Evolutionary conservation across 2,797 vertebrate genomes (phyloP), one percentile per base, ranked within the genome.

Genomic region (Megaceryle alcyon): DNA sequence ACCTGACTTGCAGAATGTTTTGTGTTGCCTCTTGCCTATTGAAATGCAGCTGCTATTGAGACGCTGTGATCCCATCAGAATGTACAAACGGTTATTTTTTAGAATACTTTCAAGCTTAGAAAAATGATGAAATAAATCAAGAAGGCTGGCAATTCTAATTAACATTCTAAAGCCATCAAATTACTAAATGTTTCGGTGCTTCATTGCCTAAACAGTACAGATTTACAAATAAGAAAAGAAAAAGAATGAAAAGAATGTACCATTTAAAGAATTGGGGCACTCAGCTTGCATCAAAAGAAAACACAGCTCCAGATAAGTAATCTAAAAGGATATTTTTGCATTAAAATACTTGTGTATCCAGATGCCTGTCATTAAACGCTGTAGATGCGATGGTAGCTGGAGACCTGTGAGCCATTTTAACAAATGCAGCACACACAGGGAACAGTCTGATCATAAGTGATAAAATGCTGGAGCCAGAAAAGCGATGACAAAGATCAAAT

Each of bases 1-100:
- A 88, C 91, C 90, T 77, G 80, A 94, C 68, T 88, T 84, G 71
- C 53, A 90, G 90, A 86, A 80, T 88, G 91, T 91, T 95, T 91
- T 94, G 82, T 95, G 73, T 86, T 78, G 64, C 44, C 82, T 80
- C 56, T 86, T 79, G 80, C 80, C 82, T 79, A 44, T 63, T 94
- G 92, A 94, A 95, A 90, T 70, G 76, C 79, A 92, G 92, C 91
- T 92, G 60, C 92, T 70, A 59, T 53, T 91, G 72, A 96, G 95
- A 84, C 9, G 2, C 56, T 28, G 2, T 72, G 61, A 92, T 88
- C 87, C 73, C 61, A 82, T 86, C 80, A 87, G 89, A 46, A 54
- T 43, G 43, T 68, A 73, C 73, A 80, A 60, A 11, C 0, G 2
- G n/a, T 72, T 95, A 66, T 90, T 79, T 90, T 70, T 70, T 73